Conservation (phyloP, 2,888 invertebrate species). For the Darwinula stevensoni region DNA sequence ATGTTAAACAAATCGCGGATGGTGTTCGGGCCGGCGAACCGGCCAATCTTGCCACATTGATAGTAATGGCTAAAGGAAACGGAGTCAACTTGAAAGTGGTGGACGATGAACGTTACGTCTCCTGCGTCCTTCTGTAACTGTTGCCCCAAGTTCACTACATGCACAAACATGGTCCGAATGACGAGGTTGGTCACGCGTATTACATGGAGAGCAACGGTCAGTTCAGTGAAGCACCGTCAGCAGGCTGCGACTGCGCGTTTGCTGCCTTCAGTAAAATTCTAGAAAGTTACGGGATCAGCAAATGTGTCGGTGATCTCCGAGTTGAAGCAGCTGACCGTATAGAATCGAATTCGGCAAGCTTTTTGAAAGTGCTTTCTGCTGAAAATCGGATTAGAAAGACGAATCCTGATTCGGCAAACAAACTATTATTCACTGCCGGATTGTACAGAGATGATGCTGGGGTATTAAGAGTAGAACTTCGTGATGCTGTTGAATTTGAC, state of each 20-base stretch:
- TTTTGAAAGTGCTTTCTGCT: neutral
- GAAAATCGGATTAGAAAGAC: slow-evolving; percentile 1
- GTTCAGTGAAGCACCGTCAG: slow-evolving; percentile 1
- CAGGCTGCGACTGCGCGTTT: slow-evolving; percentile 1
- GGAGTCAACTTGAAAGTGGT: slow-evolving; percentile 1
- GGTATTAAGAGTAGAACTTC: neutral
- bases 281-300: neutral
- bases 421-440: neutral
- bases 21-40: too few species aligned
- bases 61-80: too few species aligned
- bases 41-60: too few species aligned
- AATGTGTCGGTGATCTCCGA: neutral
- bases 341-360: neutral
- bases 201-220: neutral
- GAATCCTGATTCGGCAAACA: slow-evolving; percentile 1
- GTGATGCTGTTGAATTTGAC: neutral
- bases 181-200: slow-evolving; percentile 1
- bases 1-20: too few species aligned
- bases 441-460: slow-evolving; percentile 1
- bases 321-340: slow-evolving; percentile 2
- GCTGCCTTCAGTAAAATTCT: slow-evolving; percentile 1
- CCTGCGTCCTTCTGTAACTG: neutral
- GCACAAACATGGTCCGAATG: neutral
- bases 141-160: neutral
- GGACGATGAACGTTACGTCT: neutral